Evolutionary conservation across 2,797 vertebrate genomes (phyloP), one percentile per base, ranked within the genome.

Genomic region (Sternotherus odoratus): DNA sequence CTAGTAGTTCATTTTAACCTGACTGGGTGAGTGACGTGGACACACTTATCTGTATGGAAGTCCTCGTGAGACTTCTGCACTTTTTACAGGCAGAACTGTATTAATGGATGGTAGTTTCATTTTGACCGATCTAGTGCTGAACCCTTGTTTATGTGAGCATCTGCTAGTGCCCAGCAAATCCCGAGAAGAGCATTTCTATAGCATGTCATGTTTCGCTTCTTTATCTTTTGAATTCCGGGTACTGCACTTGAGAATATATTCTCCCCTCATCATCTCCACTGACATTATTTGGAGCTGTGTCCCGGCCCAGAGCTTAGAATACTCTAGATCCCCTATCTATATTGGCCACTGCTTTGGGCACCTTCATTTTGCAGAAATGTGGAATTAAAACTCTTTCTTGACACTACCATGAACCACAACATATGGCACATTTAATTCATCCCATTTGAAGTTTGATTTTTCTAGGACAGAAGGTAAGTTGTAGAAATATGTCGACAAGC

Each of bases 381-480:
- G 86, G 84, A 79, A 91, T 77, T 0, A 4, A 89, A 23, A 39
- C 30, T 72, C 21, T 69, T 23, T 69, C n/a, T 72, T 72, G 33
- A 66, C 17, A 23, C 36, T 72, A 39, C 66, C 21, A 43, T 7
- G 36, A 43, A 43, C 21, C 36, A 26, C 23, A 72, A 72, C 7
- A 72, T 46, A 28, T 13, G 24, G 66, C 72, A 36, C 54, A 43
- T 79, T 90, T 83, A 60, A 53, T 5, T 17, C 12, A 46, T n/a
- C 13, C 5, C n/a, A 28, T n/a, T 26, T 33, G n/a, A 91, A 79
- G 39, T 15, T 50, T 8, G 74, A 16, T 88, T 85, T 91, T 80
- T 81, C 80, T 83, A 78, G 74, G 86, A 60, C 81, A 90, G 23
- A 39, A 26, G 57, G 46, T 87, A 79, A 80, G 49, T 89, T 93